Evolutionary conservation across 2,797 vertebrate genomes (phyloP).

Genomic region (Yasuhikotakia modesta): DNA sequence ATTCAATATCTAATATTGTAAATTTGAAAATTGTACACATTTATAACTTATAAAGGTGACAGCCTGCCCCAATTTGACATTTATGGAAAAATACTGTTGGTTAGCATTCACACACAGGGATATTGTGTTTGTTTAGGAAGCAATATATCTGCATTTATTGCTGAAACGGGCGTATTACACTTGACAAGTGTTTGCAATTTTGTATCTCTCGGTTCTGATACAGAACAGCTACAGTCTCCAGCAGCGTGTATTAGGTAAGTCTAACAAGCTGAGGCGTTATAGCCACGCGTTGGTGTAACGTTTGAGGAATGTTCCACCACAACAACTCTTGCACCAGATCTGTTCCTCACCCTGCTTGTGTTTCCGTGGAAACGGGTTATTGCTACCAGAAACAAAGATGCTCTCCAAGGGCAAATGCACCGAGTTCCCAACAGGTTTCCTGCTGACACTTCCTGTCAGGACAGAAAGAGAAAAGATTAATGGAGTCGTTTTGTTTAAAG

Average conservation of each 20-base stretch:
- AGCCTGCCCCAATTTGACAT: background rate
- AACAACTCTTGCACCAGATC: conserved; percentile 57
- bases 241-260: conserved; percentile 23
- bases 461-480: conserved; percentile 48
- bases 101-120: background rate
- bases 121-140: background rate
- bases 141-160: background rate
- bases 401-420: conserved; percentile 64
- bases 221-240: conserved; percentile 17
- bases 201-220: conserved; percentile 14
- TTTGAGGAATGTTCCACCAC: conserved; percentile 39
- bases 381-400: conserved; percentile 58
- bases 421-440: conserved; percentile 62
- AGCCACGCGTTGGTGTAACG: background rate
- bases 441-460: conserved; percentile 45
- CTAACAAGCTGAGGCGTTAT: conserved; percentile 25
- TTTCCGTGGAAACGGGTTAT: conserved; percentile 62
- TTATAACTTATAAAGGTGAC: too few relatives aligned
- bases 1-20: background rate
- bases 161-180: background rate
- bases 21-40: background rate
- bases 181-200: conserved; percentile 38
- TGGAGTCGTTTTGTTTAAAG: conserved; percentile 54
- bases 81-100: background rate
- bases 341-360: conserved; percentile 37